Base-by-base conservation (phyloP, 2,888 invertebrate genomes). In the Pharmacophagus antenor region DNA sequence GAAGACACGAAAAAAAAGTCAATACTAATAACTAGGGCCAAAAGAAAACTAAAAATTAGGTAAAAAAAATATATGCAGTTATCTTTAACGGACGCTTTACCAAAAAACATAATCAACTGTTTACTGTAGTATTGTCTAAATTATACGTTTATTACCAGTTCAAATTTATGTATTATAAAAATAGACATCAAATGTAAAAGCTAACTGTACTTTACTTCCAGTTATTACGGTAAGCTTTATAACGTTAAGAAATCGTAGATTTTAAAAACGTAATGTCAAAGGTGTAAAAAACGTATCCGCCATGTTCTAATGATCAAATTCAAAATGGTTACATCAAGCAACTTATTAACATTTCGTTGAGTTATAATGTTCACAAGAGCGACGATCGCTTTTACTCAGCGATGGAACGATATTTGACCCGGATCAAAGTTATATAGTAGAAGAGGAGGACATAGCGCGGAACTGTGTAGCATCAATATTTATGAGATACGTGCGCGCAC, bases 401-500 rank as follows among this genome's bases (percentile, higher is more conserved):
- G 61, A 61, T 53, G 48, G 70, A 67, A 66, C 63, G 69, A 70
- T 72, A 68, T 68, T 74, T 71, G 74, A 82, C 80, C 80, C 80
- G 82, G 80, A 82, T 79, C 67, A 73, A 62, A 70, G 68, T 68
- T 70, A 71, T n/a, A n/a, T 70, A 69, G 71, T 69, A 69, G 65
- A 67, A 63, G 64, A 62, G 65, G 59, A 59, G 62, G 67, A 67
- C 73, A 58, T 63, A 63, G 66, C 70, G 67, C 70, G 74, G 71
- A 73, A 69, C 65, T 63, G 62, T 65, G 64, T 56, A 68, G 56
- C 71, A 72, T 74, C 71, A 68, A 77, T 74, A 76, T 76, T 75
- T 76, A 79, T 71, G 67, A 67, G 71, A 62, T 71, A 73, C 71
- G 79, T 79, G 81, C 82, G 82, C 78, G 79, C 67, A 73, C 73